Conservation (phyloP, 2,888 invertebrate genomes). For the Drosophila prostipennis region DNA sequence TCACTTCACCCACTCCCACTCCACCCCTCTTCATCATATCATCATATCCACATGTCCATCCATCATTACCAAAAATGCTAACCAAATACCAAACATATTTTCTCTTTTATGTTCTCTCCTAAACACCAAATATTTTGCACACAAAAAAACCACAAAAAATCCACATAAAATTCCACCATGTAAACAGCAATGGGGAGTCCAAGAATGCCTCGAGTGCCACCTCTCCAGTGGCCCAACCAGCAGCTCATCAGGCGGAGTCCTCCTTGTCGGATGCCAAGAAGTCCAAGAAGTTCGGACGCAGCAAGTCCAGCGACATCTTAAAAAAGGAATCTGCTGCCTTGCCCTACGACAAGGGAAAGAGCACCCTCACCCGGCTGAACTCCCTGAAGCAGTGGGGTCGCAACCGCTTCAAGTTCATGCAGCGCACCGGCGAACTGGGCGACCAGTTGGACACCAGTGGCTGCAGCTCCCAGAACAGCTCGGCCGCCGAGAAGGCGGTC, state of each 20-base stretch:
- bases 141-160: conserved; percentile 24
- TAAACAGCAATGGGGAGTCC: conserved; percentile 62
- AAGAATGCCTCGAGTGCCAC: conserved; percentile 64
- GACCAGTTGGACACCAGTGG: conserved; percentile 82
- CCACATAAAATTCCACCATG: conserved; percentile 30
- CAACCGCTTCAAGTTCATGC: conserved; percentile 90
- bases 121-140: conserved; percentile 45
- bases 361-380: conserved; percentile 87
- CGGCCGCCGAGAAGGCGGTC: conserved; percentile 69
- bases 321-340: conserved; percentile 85
- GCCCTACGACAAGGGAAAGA: conserved; percentile 83
- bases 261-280: conserved; percentile 46
- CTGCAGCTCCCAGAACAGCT: conserved; percentile 69
- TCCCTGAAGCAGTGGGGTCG: conserved; percentile 94
- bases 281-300: conserved; percentile 86
- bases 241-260: conserved; percentile 20
- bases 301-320: conserved; percentile 91
- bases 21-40: conserved; percentile 47
- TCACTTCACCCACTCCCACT: conserved; percentile 7
- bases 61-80: conserved; percentile 62
- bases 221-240: conserved; percentile 41
- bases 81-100: conserved; percentile 76
- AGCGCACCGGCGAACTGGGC: conserved; percentile 85
- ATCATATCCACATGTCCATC: conserved; percentile 36
- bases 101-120: conserved; percentile 62